phyloP scores from a whole-genome alignment of 1,140 invertebrate species.

The Laodelphax striatellus region DNA sequence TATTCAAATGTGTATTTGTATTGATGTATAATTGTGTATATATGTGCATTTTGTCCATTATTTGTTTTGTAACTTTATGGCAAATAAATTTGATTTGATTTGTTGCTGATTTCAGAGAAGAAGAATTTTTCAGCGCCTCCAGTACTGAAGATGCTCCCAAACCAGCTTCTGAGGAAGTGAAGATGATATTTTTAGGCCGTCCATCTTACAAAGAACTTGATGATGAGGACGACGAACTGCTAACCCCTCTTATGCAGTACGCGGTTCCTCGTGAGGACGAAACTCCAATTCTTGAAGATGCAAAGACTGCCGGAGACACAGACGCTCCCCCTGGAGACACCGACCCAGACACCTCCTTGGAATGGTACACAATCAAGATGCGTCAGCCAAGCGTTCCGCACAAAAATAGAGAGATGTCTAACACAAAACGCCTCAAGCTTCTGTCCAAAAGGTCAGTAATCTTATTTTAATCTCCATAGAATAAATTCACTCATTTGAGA shows the following conservation, averaged over 20 bases:
- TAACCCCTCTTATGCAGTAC: conserved; percentile 13
- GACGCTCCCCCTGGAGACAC: conserved; percentile 3
- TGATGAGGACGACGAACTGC: conserved; percentile 18
- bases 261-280: conserved; percentile 7
- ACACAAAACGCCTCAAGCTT: conserved; percentile 20
- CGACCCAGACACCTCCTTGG: conserved; percentile 15
- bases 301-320: neutral
- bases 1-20: too few species aligned
- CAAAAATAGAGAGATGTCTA: conserved; percentile 12
- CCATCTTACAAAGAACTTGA: neutral
- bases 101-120: conserved; percentile 19
- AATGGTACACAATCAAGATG: conserved; percentile 22
- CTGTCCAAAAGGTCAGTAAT: conserved; percentile 16
- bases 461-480: neutral
- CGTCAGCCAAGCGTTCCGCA: conserved; percentile 12
- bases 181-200: conserved; percentile 16
- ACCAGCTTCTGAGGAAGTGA: conserved; percentile 14
- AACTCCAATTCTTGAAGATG: conserved; percentile 11
- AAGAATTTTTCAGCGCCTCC: conserved; percentile 22
- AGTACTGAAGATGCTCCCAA: conserved; percentile 16
- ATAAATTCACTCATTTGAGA: too few species aligned
- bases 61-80: too few species aligned
- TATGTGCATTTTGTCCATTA: too few species aligned
- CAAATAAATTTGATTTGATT: too few species aligned
- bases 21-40: too few species aligned